phyloP scores from a whole-genome alignment of 2,797 vertebrate genomes.

The Tympanoctomys barrerae region DNA sequence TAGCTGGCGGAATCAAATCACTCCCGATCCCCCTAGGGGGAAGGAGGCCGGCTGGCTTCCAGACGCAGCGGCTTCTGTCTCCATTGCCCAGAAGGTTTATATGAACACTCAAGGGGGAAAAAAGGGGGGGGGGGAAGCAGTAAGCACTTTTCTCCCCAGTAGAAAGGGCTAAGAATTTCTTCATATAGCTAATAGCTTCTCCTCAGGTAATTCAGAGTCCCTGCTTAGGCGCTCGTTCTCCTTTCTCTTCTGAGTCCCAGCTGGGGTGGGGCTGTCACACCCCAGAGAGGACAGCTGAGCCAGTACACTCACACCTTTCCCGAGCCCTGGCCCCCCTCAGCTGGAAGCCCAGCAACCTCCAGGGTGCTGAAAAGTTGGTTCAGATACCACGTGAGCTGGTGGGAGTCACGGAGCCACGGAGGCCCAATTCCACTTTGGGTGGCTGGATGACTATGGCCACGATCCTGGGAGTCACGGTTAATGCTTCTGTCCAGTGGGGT shows the following conservation, averaged over 20 bases:
- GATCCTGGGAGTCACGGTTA: accelerated
- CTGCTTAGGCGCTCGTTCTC: constrained; percentile 69
- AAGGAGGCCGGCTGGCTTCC: constrained; percentile 87
- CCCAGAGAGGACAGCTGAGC: constrained; percentile 56
- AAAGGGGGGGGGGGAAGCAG: accelerated
- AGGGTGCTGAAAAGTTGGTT: too few species aligned
- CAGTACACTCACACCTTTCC: background rate
- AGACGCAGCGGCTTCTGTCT: constrained; percentile 78
- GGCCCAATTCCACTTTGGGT: background rate
- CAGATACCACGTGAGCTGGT: accelerated
- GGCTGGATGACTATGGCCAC: accelerated
- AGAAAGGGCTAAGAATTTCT: constrained; percentile 86
- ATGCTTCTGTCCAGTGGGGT: background rate
- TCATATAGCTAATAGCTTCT: constrained; percentile 84
- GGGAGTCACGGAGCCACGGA: background rate
- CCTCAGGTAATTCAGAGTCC: constrained; percentile 80
- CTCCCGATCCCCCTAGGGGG: constrained; percentile 87
- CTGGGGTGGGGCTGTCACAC: constrained; percentile 40
- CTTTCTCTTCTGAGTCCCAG: constrained; percentile 66
- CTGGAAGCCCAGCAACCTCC: background rate
- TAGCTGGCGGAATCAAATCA: constrained; percentile 91
- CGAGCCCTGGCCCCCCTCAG: background rate
- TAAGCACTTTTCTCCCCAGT: constrained; percentile 73
- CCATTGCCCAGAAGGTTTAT: constrained; percentile 85
- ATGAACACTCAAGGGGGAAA: constrained; percentile 79